Evolutionary conservation across 2,888 invertebrate genomes (phyloP).

Genomic region (Herminia tarsipennalis): DNA sequence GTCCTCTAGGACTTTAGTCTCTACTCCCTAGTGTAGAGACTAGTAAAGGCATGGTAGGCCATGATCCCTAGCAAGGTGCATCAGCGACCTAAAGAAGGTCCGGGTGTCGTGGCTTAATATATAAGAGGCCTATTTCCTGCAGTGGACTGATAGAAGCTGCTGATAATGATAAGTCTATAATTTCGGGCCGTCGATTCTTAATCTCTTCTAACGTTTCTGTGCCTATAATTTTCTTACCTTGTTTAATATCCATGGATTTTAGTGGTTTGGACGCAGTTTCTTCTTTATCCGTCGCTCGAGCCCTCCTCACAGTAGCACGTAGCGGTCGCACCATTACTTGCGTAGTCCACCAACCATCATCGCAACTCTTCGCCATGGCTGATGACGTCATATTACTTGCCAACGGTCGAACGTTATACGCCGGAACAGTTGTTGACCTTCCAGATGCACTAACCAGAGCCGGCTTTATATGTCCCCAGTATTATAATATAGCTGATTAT

Average conservation of each 20-base stretch:
- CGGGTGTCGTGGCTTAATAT: too few relatives aligned
- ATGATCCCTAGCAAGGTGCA: too few relatives aligned
- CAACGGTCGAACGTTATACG: constrained; percentile 88
- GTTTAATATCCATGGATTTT: constrained; percentile 1
- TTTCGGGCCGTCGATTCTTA: too few relatives aligned
- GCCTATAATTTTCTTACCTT: too few relatives aligned
- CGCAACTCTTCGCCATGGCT: constrained; percentile 89
- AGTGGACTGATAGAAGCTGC: too few relatives aligned
- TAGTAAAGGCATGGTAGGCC: too few relatives aligned
- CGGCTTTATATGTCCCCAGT: constrained; percentile 89
- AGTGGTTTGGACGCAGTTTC: constrained; percentile 88
- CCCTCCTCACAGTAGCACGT: constrained; percentile 87
- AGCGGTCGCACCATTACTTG: constrained; percentile 90
- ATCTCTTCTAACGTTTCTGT: too few relatives aligned
- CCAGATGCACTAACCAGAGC: constrained; percentile 86
- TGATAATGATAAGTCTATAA: too few relatives aligned
- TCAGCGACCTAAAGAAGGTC: too few relatives aligned
- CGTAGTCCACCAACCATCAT: constrained; percentile 93
- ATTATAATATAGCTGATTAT: constrained; percentile 93
- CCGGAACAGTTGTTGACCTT: constrained; percentile 86
- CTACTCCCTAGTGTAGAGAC: too few relatives aligned
- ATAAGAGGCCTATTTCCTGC: too few relatives aligned
- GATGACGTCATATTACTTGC: constrained; percentile 90
- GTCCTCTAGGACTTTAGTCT: too few relatives aligned
- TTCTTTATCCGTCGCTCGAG: constrained; percentile 87